Evolutionary conservation across 2,888 invertebrate genomes (phyloP).

Genomic region (Caenorhabditis becei): DNA sequence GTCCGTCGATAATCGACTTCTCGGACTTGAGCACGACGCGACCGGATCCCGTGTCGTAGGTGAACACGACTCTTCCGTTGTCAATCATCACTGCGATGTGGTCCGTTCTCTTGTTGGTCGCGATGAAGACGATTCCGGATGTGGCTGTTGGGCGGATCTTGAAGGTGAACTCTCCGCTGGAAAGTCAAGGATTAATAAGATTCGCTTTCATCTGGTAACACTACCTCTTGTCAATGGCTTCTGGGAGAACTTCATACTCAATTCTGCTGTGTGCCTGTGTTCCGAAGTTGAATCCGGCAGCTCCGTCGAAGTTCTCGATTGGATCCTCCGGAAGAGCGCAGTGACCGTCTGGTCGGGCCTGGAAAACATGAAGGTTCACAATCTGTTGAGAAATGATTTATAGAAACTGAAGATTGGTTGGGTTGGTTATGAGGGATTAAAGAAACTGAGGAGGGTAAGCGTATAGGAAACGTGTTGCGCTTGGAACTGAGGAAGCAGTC

Average conservation of each 20-base stretch:
- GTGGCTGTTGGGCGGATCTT: constrained; percentile 88
- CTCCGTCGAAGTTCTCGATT: constrained; percentile 71
- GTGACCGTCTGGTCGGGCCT: constrained; percentile 67
- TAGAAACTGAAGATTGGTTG: constrained; percentile 13
- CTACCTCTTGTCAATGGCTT: constrained; percentile 74
- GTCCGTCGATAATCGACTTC: constrained; percentile 75
- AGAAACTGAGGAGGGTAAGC: constrained; percentile 22
- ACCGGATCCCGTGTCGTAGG: constrained; percentile 89
- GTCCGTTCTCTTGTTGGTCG: constrained; percentile 86
- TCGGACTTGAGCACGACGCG: constrained; percentile 66
- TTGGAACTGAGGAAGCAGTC: constrained; percentile 15
- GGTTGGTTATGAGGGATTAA: constrained; percentile 5
- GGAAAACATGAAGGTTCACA: constrained; percentile 23
- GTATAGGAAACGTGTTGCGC: background rate
- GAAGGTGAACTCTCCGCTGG: constrained; percentile 86
- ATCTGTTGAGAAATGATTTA: background rate
- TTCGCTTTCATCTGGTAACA: background rate
- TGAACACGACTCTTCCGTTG: constrained; percentile 90
- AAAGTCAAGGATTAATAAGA: constrained; percentile 11
- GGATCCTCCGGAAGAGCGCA: constrained; percentile 75
- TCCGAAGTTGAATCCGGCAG: constrained; percentile 82
- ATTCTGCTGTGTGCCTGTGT: constrained; percentile 80
- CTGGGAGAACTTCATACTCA: constrained; percentile 81
- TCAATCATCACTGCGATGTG: constrained; percentile 91
- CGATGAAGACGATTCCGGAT: constrained; percentile 91